A percentile compares a stretch with the other conserved stretches of the same genome.
Evolutionary conservation across 2,888 invertebrate genomes (phyloP).

Genomic region (Rhagium mordax): DNA sequence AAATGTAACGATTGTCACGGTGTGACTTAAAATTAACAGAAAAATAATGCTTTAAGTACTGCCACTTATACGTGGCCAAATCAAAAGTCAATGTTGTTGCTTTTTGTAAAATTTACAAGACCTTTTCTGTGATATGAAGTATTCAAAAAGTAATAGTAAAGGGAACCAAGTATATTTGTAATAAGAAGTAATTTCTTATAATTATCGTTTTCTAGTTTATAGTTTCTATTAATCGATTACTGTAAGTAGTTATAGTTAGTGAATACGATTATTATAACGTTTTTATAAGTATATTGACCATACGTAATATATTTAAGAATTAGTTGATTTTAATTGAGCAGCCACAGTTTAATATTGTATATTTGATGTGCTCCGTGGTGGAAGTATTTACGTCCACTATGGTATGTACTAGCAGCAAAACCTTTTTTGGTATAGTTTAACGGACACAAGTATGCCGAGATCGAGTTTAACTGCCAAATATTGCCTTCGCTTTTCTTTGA

Average conservation of each 20-base stretch:
- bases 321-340: neutral
- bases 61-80: conserved; percentile 31
- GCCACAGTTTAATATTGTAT: neutral
- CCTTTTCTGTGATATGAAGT: conserved; percentile 48
- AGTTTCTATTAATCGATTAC: neutral
- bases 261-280: neutral
- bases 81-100: conserved; percentile 33
- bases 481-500: too few species aligned
- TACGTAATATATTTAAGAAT: neutral
- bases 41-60: neutral
- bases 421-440: too few species aligned
- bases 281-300: neutral
- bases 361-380: neutral
- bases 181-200: neutral
- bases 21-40: neutral
- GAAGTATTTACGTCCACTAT: neutral
- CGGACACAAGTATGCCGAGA: too few species aligned
- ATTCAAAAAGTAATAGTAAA: conserved; percentile 41
- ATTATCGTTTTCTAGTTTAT: neutral
- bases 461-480: too few species aligned
- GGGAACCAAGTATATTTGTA: conserved; percentile 37
- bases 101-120: conserved; percentile 38
- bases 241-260: neutral
- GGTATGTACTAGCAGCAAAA: too few species aligned
- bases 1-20: neutral